These are phyloP conservation scores for Gorsachius goisagi DNA, from an alignment of 2,113 vertebrate genomes.

Conservation along the genomic window DNA sequence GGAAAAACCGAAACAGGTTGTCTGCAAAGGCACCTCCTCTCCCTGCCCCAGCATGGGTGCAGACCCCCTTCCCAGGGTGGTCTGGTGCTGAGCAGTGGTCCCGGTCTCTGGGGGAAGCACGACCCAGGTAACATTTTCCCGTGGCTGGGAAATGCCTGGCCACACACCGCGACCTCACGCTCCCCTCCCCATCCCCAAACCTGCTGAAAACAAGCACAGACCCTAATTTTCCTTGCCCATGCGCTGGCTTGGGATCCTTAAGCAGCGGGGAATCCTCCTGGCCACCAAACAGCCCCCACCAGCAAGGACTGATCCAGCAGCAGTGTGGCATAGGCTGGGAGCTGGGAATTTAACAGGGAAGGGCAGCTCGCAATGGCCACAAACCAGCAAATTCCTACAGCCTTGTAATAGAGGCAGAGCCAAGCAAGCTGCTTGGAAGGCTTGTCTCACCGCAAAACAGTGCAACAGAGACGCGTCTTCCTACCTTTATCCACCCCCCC, in stretches of 20 bases:
- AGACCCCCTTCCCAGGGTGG: neutral
- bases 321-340: neutral
- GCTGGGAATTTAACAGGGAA: neutral
- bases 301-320: constrained; percentile 5
- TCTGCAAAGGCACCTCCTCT: neutral
- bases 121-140: neutral
- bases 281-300: neutral
- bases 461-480: neutral
- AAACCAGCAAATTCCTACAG: neutral
- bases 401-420: neutral
- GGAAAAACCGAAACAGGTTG: constrained; percentile 1
- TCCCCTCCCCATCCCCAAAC: neutral
- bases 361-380: neutral
- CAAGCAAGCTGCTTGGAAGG: neutral
- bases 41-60: neutral
- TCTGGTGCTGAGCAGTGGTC: neutral
- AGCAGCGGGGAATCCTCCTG: neutral
- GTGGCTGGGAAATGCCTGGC: neutral
- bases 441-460: neutral
- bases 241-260: neutral
- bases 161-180: neutral
- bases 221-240: neutral
- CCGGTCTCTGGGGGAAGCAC: neutral
- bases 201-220: neutral
- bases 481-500: neutral